Evolutionary conservation across 2,888 invertebrate genomes (phyloP), one percentile per base, ranked within the genome.

Genomic region (Oegoconia quadripuncta): DNA sequence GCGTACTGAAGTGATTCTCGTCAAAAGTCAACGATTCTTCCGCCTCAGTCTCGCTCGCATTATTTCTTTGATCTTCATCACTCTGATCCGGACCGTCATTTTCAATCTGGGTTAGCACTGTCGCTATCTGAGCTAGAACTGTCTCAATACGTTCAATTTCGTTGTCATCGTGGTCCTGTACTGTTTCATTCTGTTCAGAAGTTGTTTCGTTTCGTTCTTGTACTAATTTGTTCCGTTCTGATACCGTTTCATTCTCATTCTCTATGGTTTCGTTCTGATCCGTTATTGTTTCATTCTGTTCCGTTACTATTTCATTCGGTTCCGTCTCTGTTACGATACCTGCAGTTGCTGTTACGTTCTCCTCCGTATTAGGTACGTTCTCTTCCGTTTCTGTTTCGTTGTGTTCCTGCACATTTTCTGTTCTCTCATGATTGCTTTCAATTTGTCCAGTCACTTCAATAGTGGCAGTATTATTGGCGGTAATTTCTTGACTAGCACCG

Each of bases 1-100:
- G 88, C 38, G 88, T 87, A 54, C 86, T 88, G 61, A 88, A 88
- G 62, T 88, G 87, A 55, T 87, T 88, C 67, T 88, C 87, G 54
- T 88, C 86, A 47, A 87, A 84, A 14, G 80, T 84, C 54, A 84
- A 47, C n/a, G 65, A 55, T 34, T 67, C 71, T 12, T 65, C 64
- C 8, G 48, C 44, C 16, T 55, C 55, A 6, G 61, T 60, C 22
- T 64, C 72, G 9, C 45, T 50, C 43, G 1, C 48, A 46, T 2
- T 46, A 42, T 12, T 7, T 11, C 44, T 32, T 3, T 43, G 41
- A 36, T 41, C 42, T 13, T 49, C 51, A 25, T 48, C 49, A 26
- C 50, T 48, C 18, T 55, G 52, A 5, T 43, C 52, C 27, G 43
- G 50, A 15, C 39, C 37, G 18, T 47, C 55, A n/a, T 51, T 52